Conservation (phyloP, 2,797 vertebrate species). For the Monodelphis domestica region DNA sequence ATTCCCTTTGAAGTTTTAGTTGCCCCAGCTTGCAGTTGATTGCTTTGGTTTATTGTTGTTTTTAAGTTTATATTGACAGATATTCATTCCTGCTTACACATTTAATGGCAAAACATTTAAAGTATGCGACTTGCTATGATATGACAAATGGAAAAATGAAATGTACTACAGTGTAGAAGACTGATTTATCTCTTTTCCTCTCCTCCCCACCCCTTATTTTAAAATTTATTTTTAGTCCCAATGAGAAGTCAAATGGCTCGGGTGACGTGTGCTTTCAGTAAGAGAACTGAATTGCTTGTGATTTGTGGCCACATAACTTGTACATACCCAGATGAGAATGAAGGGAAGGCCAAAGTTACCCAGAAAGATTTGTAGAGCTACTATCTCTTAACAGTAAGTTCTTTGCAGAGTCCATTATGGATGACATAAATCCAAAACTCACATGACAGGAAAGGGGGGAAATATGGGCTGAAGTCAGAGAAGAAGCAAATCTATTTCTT, state of each 20-base stretch:
- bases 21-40: constrained; percentile 79
- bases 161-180: constrained; percentile 56
- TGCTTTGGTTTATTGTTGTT: constrained; percentile 79
- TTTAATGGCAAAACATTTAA: constrained; percentile 80
- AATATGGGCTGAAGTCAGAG: background rate
- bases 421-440: constrained; percentile 67
- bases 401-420: constrained; percentile 63
- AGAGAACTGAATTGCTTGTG: constrained; percentile 70
- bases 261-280: constrained; percentile 73
- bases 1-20: constrained; percentile 82
- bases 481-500: background rate
- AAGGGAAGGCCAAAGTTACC: constrained; percentile 73
- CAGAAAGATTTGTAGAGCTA: constrained; percentile 75
- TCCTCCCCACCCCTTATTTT: constrained; percentile 53
- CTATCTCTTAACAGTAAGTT: constrained; percentile 74
- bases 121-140: constrained; percentile 77
- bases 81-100: constrained; percentile 79
- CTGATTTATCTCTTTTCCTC: constrained; percentile 50
- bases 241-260: constrained; percentile 70
- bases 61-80: constrained; percentile 85
- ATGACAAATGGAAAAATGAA: constrained; percentile 83
- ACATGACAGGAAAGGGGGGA: background rate
- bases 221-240: constrained; percentile 41
- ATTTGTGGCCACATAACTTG: constrained; percentile 80
- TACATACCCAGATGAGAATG: constrained; percentile 73